Conservation (phyloP, 2,113 vertebrate genomes). For the Numida meleagris region DNA sequence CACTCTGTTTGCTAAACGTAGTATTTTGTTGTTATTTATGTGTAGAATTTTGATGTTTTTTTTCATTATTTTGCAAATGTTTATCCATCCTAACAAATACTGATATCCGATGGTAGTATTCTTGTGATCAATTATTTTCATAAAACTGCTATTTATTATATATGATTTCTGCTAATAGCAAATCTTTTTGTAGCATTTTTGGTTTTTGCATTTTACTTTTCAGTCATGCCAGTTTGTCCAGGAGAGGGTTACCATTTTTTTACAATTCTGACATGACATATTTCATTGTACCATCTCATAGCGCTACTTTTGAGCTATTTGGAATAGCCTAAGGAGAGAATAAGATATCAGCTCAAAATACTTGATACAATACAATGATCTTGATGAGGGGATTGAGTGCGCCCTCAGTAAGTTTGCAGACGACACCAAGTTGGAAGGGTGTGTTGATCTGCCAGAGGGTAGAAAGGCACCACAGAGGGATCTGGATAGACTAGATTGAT, state of each 20-base stretch:
- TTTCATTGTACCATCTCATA: neutral
- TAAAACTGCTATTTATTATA: neutral
- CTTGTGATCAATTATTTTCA: neutral
- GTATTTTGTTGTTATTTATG: neutral
- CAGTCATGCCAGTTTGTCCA: neutral
- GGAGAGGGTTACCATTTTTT: neutral
- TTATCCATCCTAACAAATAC: neutral
- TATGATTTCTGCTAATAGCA: neutral
- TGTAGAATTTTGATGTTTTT: neutral
- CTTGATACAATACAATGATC: no score
- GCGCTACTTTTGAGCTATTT: neutral
- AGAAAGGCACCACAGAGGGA: no score
- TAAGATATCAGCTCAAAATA: neutral
- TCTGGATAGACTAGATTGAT: no score
- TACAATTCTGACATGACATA: neutral
- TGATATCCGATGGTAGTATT: neutral
- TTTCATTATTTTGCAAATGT: neutral
- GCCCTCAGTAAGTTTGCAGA: no score
- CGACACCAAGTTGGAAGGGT: no score
- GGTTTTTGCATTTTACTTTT: neutral
- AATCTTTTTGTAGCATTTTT: neutral
- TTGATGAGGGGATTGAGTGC: no score
- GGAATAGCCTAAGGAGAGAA: neutral
- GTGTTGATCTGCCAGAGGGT: no score
- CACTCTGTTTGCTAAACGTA: neutral